Evolutionary conservation across 1,140 invertebrate species (phyloP), one percentile per base, ranked within the genome.

Genomic region (Dendrolimus punctatus): DNA sequence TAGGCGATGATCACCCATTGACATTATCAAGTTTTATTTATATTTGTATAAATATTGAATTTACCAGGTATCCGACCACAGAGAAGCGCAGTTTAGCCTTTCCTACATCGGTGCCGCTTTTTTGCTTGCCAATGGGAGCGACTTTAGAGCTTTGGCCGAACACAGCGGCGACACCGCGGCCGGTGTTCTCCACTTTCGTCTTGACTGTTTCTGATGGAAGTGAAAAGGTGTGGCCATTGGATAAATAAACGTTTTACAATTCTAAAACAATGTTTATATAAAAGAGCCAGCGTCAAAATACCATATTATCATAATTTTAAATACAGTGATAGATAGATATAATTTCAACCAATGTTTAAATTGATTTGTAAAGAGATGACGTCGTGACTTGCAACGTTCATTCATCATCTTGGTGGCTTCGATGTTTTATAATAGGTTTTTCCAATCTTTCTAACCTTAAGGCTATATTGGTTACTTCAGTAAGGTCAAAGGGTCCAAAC

Each of bases 51-150:
- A 50, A 40, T 50, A 51, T 49, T 46, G 8, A 55, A 8, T 46
- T 51, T 70, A 53, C 47, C 58, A 94, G 93, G 77, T 98, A 94
- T 91, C 96, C 95, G 54, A 91, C 88, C 58, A 87, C 88, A 49
- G 93, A 98, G 85, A 92, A 95, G 54, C 91, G 91, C 55, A 92
- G 92, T 68, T 94, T 97, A 85, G 91, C 90, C 47, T 93, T 99
- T 72, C 94, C 97, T 42, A 88, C 93, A 66, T 94, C 94, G 40
- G 96, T 99, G 46, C 95, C 98, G 10, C 92, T 99, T 87, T 99
- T 99, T 88, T 99, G 98, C 85, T 88, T 99, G 58, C 98, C 98
- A 6, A 99, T 99, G 97, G 98, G 98, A 42, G 96, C 98, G n/a
- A 97, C 95, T 0, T 88, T 99, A 40, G 98, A 99, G 86, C 92